Conservation (phyloP, 2,113 vertebrate genomes). For the Dinomys branickii region DNA sequence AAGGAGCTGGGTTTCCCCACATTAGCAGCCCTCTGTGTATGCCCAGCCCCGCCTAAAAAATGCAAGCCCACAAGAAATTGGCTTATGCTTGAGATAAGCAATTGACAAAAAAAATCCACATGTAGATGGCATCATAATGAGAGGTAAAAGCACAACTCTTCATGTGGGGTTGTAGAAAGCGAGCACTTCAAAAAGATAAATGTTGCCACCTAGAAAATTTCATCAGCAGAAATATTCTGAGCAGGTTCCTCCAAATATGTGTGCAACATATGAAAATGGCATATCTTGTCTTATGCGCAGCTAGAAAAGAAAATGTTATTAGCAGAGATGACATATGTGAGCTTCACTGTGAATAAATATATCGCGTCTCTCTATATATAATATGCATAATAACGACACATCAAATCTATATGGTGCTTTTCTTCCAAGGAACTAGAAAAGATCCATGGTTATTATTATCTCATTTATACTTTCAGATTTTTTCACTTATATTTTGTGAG, state of each 20-base stretch:
- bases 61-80: conserved; percentile 48
- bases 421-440: conserved; percentile 69
- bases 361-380: conserved; percentile 60
- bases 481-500: conserved; percentile 67
- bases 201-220: conserved; percentile 65
- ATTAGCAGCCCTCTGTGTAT: not conserved
- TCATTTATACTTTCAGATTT: conserved; percentile 69
- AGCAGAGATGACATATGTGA: conserved; percentile 74
- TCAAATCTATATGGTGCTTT: conserved; percentile 62
- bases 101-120: conserved; percentile 54
- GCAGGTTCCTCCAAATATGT: conserved; percentile 64
- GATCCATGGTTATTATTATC: conserved; percentile 71
- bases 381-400: conserved; percentile 72
- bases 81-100: conserved; percentile 57
- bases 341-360: conserved; percentile 76
- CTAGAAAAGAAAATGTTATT: conserved; percentile 77
- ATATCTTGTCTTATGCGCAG: conserved; percentile 16
- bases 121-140: conserved; percentile 49
- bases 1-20: not conserved
- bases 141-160: conserved; percentile 45
- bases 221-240: conserved; percentile 67
- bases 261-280: conserved; percentile 64
- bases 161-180: not conserved
- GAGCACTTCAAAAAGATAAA: conserved; percentile 69
- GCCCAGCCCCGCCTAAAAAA: conserved; percentile 31